Conservation (phyloP, 1,140 invertebrate genomes). For the Papilio machaon region DNA sequence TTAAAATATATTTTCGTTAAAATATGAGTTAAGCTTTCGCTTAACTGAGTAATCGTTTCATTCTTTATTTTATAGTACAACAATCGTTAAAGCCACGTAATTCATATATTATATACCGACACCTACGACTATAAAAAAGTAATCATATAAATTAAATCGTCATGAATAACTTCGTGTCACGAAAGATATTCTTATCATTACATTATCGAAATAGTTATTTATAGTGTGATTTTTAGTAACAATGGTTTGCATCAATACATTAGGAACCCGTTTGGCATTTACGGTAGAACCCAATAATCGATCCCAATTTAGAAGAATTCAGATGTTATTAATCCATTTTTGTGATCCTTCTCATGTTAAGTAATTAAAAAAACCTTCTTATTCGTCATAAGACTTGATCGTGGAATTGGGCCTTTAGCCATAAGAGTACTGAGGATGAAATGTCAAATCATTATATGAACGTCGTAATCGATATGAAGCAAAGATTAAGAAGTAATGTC, state of each 20-base stretch:
- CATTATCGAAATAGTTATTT: background rate
- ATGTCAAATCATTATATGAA: slow-evolving; percentile 2
- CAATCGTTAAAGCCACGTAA: background rate
- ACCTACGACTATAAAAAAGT: background rate
- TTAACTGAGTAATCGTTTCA: background rate
- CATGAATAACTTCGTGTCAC: background rate
- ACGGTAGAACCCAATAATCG: too few species aligned
- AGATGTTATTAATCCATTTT: too few species aligned
- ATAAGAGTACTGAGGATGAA: background rate
- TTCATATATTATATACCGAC: background rate
- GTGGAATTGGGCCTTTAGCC: background rate
- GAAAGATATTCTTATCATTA: background rate
- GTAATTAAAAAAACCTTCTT: too few species aligned
- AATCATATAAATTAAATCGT: background rate
- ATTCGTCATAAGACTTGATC: too few species aligned
- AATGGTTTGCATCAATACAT: too few species aligned
- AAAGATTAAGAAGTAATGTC: slow-evolving; percentile 17
- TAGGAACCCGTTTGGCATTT: too few species aligned
- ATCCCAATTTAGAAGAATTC: too few species aligned
- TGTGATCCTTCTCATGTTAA: too few species aligned
- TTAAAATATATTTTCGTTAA: background rate
- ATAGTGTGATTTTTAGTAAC: too few species aligned
- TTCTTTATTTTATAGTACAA: background rate
- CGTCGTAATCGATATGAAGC: background rate
- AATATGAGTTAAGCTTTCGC: too few species aligned